Base-by-base conservation (phyloP, 1,140 invertebrate genomes). In the Scylla paramamosain region DNA sequence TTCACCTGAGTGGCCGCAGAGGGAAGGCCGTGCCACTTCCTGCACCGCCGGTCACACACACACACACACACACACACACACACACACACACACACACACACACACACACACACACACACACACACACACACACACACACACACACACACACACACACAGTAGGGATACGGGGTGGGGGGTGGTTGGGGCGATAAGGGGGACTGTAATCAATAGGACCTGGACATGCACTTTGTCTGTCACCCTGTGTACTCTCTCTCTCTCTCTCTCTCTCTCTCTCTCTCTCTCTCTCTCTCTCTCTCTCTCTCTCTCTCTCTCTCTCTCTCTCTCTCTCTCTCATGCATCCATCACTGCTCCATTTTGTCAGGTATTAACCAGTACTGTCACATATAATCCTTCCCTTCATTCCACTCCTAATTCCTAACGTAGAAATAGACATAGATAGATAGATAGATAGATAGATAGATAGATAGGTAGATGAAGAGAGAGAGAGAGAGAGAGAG, bases 191-290 rank as follows among this genome's bases (percentile, higher is more conserved):
- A 1, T n/a, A 77, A 77, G 67, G 67, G 25, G 8, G 16, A n/a
- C 25, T 20, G 67, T 77, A 77, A 77, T 77, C 67, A n/a, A 77
- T 77, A 77, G 67, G 67, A 77, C 67, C 67, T 77, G 20, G 20
- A 25, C 67, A 77, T 77, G 67, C 67, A 77, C 67, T 77, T 20
- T 59, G 52, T 77, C 67, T 77, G 67, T 77, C 67, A 77, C n/a
- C n/a, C n/a, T 77, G 67, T n/a, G n/a, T 77, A n/a, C n/a, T 77
- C 67, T 77, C 67, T 77, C 67, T 77, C 67, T 77, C 67, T 77
- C 67, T 77, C 67, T 77, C 67, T 77, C 67, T 77, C 67, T 77
- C 67, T 77, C 67, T 77, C 67, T 77, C 67, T 77, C 67, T 77
- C 67, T 77, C 67, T 77, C 67, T 77, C 67, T 77, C 67, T 77